phyloP scores from a whole-genome alignment of 2,888 invertebrate genomes.

The Autographa pulchrina region DNA sequence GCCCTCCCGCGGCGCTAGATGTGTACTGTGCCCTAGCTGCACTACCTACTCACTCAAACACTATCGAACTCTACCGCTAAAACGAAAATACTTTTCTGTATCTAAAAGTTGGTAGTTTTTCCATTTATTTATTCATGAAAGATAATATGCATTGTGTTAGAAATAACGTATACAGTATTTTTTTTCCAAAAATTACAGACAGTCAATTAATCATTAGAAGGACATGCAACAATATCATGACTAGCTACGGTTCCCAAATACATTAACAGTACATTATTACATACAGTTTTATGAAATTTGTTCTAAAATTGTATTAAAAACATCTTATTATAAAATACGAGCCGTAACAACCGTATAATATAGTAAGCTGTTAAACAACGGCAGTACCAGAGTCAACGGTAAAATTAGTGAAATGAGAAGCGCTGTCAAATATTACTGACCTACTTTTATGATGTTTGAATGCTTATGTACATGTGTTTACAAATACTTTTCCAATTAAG shows the following conservation, averaged over 20 bases:
- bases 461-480: slow-evolving; percentile 42
- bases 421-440: slow-evolving; percentile 58
- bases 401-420: slow-evolving; percentile 57
- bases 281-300: too few species aligned
- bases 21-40: slow-evolving; percentile 33
- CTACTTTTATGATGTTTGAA: slow-evolving; percentile 53
- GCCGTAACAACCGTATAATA: not conserved
- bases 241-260: too few species aligned
- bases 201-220: too few species aligned
- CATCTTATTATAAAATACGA: not conserved
- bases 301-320: not conserved
- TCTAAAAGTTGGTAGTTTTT: not conserved
- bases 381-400: slow-evolving; percentile 49
- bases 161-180: too few species aligned
- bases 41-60: slow-evolving; percentile 17
- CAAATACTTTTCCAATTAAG: slow-evolving; percentile 53
- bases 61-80: slow-evolving; percentile 7
- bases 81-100: slow-evolving; percentile 13
- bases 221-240: too few species aligned
- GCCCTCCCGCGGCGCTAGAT: slow-evolving; percentile 63
- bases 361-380: slow-evolving; percentile 6
- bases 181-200: too few species aligned
- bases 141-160: too few species aligned
- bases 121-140: too few species aligned
- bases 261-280: too few species aligned